phyloP scores from a whole-genome alignment of 2,888 invertebrate species.

The Polydrusus pterygomalis region DNA sequence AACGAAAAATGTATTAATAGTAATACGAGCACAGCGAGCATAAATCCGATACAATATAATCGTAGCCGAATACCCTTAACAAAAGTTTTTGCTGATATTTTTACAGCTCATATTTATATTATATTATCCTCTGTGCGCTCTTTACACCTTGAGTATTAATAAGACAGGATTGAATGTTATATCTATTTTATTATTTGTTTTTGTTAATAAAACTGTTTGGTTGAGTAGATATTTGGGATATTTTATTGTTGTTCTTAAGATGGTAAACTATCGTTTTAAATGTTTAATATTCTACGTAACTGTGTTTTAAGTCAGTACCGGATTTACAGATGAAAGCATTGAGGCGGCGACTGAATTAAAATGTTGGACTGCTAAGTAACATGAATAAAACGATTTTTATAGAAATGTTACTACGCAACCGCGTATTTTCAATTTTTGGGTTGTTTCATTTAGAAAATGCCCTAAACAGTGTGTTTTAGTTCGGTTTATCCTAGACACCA shows the following conservation, averaged over 20 bases:
- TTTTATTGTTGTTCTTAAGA: conserved; percentile 22
- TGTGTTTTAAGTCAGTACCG: neutral
- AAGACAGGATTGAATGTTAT: conserved; percentile 19
- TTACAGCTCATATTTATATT: neutral
- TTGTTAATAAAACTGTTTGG: conserved; percentile 34
- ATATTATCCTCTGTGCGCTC: conserved; percentile 7
- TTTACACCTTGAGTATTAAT: conserved; percentile 19
- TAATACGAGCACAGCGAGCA: too few relatives aligned
- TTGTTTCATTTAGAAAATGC: too few relatives aligned
- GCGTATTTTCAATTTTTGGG: too few relatives aligned
- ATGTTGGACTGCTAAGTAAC: too few relatives aligned
- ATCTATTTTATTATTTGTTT: conserved; percentile 35
- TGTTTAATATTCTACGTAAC: conserved; percentile 10
- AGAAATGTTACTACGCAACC: too few relatives aligned
- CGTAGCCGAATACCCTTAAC: neutral
- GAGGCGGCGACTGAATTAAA: neutral
- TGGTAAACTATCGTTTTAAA: conserved; percentile 18
- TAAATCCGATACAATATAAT: too few relatives aligned
- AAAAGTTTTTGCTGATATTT: conserved; percentile 14
- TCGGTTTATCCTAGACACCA: too few relatives aligned
- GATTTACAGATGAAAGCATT: neutral
- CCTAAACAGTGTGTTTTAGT: too few relatives aligned
- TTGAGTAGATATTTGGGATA: conserved; percentile 23
- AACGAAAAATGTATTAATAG: too few relatives aligned
- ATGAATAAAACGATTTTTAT: too few relatives aligned